Evolutionary conservation across 1,140 invertebrate genomes (phyloP).

Genomic region (Diabrotica undecimpunctata): DNA sequence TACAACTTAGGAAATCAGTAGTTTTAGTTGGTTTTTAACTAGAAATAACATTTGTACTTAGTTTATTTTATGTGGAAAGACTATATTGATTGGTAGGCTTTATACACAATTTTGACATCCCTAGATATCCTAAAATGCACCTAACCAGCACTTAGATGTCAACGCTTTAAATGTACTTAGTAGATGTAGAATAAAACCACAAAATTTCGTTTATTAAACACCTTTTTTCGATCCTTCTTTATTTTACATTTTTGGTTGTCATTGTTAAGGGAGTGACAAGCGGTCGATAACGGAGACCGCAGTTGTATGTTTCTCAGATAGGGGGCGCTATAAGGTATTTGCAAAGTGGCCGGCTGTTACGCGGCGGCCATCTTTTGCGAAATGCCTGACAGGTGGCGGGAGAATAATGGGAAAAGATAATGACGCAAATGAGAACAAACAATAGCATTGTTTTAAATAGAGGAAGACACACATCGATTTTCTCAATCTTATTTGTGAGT

Average conservation of each 20-base stretch:
- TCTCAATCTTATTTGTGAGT: background rate
- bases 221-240: background rate
- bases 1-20: background rate
- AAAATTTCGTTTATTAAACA: background rate
- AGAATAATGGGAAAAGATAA: conserved; percentile 1
- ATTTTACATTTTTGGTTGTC: conserved; percentile 7
- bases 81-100: conserved; percentile 2
- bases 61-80: background rate
- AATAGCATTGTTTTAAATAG: background rate
- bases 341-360: background rate
- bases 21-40: background rate
- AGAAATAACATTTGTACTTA: background rate
- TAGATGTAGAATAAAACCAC: conserved; percentile 16
- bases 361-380: background rate
- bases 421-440: conserved; percentile 6
- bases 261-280: conserved; percentile 18
- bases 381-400: conserved; percentile 1
- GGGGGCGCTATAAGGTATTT: conserved; percentile 8
- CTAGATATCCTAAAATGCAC: background rate
- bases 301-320: background rate
- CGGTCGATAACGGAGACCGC: conserved; percentile 14
- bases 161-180: conserved; percentile 25
- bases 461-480: conserved; percentile 19
- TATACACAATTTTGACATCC: background rate
- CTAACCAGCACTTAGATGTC: background rate